A percentile compares a stretch with the other conserved stretches of the same genome.
phyloP scores from a whole-genome alignment of 2,888 invertebrate species.

The Dichetophora obliterata region DNA sequence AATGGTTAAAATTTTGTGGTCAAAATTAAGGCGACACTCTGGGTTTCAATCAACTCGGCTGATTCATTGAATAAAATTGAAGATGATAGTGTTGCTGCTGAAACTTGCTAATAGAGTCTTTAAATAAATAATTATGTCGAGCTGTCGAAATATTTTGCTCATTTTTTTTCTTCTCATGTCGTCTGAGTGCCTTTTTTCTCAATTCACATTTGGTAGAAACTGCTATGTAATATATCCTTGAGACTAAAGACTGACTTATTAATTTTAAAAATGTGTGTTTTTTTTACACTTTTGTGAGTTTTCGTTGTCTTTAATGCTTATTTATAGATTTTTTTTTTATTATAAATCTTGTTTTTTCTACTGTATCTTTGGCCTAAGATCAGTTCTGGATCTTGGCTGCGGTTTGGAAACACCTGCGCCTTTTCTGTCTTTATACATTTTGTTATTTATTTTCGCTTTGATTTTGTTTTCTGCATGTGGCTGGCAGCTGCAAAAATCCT shows the following conservation, averaged over 20 bases:
- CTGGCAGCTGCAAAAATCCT: conserved; percentile 22
- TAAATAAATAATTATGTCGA: conserved; percentile 15
- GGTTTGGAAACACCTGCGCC: conserved; percentile 23
- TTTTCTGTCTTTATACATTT: background rate
- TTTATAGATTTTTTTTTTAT: background rate
- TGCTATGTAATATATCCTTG: background rate
- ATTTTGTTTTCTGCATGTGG: background rate
- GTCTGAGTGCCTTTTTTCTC: background rate
- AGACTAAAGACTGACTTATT: background rate
- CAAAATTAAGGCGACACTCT: background rate
- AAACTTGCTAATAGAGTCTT: conserved; percentile 16
- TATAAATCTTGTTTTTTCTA: background rate
- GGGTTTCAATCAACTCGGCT: background rate
- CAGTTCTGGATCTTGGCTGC: background rate
- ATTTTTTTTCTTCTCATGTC: background rate
- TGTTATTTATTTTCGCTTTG: background rate
- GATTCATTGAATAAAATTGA: background rate
- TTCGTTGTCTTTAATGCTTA: background rate
- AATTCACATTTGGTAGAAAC: background rate
- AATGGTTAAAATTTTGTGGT: background rate
- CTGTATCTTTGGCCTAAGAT: background rate
- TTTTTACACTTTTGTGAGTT: background rate
- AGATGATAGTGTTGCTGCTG: conserved; percentile 1
- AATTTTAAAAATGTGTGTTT: background rate
- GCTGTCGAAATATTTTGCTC: background rate